Conservation (phyloP, 2,888 invertebrate genomes). For the Metellina segmentata region DNA sequence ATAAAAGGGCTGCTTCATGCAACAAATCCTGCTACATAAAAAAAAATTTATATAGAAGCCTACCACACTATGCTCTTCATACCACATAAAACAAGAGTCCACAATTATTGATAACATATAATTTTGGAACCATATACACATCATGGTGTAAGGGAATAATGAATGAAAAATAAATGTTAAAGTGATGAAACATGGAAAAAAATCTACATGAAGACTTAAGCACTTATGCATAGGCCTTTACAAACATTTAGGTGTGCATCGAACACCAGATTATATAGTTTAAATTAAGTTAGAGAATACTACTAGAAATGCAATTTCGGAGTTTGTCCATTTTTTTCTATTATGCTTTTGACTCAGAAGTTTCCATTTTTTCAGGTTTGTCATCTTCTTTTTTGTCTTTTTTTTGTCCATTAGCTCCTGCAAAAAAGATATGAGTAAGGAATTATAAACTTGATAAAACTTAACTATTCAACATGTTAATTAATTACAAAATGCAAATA, state of each 20-base stretch:
- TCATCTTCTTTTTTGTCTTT: constrained; percentile 84
- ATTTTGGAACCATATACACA: constrained; percentile 51
- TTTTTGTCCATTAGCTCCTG: constrained; percentile 83
- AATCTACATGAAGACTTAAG: constrained; percentile 62
- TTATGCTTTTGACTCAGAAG: constrained; percentile 61
- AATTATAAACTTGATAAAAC: not conserved
- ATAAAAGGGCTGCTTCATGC: not conserved
- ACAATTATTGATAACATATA: constrained; percentile 41
- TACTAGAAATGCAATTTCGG: constrained; percentile 46
- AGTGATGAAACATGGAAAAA: constrained; percentile 64
- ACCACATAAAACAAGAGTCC: constrained; percentile 49
- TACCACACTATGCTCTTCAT: constrained; percentile 51
- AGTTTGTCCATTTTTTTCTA: not conserved
- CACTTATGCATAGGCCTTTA: constrained; percentile 1
- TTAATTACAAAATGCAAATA: not conserved
- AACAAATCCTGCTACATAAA: not conserved
- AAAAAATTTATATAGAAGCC: constrained; percentile 8
- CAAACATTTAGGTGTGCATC: constrained; percentile 38
- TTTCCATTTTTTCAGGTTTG: constrained; percentile 78
- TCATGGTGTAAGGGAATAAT: constrained; percentile 39
- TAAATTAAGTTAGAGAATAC: constrained; percentile 54
- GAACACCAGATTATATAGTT: constrained; percentile 46
- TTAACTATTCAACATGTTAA: not conserved
- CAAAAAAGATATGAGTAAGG: constrained; percentile 56
- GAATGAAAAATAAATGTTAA: constrained; percentile 55